These are phyloP conservation scores for Ciconia boyciana DNA, from an alignment of 2,113 vertebrate genomes.

Conservation along the genomic window DNA sequence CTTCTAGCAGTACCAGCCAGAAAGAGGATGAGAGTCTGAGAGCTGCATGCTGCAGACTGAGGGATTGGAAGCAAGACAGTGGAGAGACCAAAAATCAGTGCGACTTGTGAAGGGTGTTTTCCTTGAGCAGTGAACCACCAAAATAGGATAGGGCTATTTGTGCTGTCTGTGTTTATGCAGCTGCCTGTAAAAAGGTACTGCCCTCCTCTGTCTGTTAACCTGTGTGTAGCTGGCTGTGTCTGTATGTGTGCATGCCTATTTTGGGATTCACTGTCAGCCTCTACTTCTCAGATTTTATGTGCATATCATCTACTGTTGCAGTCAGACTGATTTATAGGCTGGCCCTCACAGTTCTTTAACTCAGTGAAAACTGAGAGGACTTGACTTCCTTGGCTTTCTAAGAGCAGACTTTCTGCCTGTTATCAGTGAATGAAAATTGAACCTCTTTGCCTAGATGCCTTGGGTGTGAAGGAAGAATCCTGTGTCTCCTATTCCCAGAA, in stretches of 20 bases:
- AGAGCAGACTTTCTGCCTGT: neutral
- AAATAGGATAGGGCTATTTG: neutral
- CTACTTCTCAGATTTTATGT: neutral
- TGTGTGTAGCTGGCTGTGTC: too few species aligned
- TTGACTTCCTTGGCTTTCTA: neutral
- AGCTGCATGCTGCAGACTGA: neutral
- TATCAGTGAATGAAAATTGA: neutral
- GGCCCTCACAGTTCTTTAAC: neutral
- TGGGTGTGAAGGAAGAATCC: neutral
- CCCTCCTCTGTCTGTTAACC: neutral
- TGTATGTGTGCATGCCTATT: neutral
- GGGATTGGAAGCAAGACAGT: neutral
- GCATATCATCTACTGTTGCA: neutral
- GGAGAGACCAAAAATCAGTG: neutral
- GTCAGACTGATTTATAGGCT: neutral
- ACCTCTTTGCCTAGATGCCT: neutral
- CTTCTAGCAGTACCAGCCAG: neutral
- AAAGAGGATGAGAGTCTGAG: neutral
- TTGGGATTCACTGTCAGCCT: neutral
- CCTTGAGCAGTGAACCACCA: neutral
- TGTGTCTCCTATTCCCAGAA: neutral
- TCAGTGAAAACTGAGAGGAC: neutral
- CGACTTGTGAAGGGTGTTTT: neutral
- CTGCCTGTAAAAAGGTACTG: neutral
- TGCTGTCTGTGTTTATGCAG: neutral